A percentile compares a stretch with the other conserved stretches of the same genome.
Evolutionary conservation across 2,888 invertebrate genomes (phyloP).

Genomic region (Hedya salicella): DNA sequence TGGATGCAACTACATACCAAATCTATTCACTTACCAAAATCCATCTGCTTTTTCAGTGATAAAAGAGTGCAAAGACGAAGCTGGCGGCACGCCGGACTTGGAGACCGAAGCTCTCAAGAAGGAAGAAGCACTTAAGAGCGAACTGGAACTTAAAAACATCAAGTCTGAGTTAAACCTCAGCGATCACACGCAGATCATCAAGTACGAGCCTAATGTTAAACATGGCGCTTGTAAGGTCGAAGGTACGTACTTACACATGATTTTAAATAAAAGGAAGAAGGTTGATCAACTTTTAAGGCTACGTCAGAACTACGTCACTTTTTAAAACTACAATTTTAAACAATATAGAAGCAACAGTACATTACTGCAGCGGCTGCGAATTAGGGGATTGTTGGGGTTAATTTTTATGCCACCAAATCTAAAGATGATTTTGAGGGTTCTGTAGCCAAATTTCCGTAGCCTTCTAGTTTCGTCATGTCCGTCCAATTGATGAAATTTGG

Average conservation of each 20-base stretch:
- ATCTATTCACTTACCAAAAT: no score
- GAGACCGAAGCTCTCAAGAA: constrained; percentile 66
- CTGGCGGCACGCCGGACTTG: constrained; percentile 52
- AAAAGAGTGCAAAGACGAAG: constrained; percentile 62
- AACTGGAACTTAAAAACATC: constrained; percentile 76
- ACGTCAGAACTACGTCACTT: no score
- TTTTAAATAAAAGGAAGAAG: neutral
- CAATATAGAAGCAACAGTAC: no score
- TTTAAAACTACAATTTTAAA: no score
- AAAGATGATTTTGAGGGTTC: no score
- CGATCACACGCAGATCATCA: constrained; percentile 82
- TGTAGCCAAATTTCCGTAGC: no score
- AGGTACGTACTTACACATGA: constrained; percentile 57
- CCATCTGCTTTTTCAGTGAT: constrained; percentile 52
- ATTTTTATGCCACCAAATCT: no score
- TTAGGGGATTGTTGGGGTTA: no score
- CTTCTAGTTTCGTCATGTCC: no score
- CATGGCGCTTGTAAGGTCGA: constrained; percentile 78
- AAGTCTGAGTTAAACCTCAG: constrained; percentile 79
- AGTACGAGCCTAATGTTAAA: constrained; percentile 80
- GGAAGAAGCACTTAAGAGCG: constrained; percentile 71
- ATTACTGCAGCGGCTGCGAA: no score
- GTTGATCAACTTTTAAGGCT: neutral
- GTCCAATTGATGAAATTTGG: no score
- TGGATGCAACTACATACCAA: no score